Conservation (phyloP, 1,140 invertebrate genomes). For the Drosophila kepulauana region DNA sequence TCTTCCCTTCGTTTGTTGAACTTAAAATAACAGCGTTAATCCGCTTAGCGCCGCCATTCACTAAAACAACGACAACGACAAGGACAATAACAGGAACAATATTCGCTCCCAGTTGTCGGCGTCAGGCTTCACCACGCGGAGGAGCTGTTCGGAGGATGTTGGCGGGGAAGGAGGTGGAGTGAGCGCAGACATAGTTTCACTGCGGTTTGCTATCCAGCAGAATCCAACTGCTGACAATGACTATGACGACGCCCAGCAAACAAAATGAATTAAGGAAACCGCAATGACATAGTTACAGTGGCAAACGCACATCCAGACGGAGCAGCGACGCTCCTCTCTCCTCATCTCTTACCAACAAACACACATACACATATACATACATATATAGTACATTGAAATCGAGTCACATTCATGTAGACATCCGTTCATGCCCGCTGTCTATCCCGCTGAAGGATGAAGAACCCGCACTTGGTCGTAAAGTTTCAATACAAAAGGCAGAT, state of each 20-base stretch:
- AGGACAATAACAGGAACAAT: constrained; percentile 38
- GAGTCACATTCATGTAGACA: constrained; percentile 17
- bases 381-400: not conserved
- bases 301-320: constrained; percentile 41
- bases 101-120: constrained; percentile 25
- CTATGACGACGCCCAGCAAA: constrained; percentile 74
- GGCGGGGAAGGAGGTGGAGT: not conserved
- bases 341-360: not conserved
- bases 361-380: constrained; percentile 10
- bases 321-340: constrained; percentile 3
- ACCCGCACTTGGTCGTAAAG: constrained; percentile 46
- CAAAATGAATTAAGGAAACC: constrained; percentile 83
- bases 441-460: constrained; percentile 18
- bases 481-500: constrained; percentile 40
- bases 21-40: constrained; percentile 83
- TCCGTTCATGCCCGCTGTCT: constrained; percentile 22
- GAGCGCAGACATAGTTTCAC: not conserved
- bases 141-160: not conserved
- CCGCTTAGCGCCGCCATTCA: constrained; percentile 77
- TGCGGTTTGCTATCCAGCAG: constrained; percentile 57
- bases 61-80: constrained; percentile 66
- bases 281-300: constrained; percentile 80
- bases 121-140: constrained; percentile 9
- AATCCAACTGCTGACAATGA: constrained; percentile 52
- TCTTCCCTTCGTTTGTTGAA: constrained; percentile 81